Percentiles rank a stretch among this genome's conserved stretches.
Conservation (phyloP, 2,113 vertebrate species). For the Hemiprocne comata region DNA sequence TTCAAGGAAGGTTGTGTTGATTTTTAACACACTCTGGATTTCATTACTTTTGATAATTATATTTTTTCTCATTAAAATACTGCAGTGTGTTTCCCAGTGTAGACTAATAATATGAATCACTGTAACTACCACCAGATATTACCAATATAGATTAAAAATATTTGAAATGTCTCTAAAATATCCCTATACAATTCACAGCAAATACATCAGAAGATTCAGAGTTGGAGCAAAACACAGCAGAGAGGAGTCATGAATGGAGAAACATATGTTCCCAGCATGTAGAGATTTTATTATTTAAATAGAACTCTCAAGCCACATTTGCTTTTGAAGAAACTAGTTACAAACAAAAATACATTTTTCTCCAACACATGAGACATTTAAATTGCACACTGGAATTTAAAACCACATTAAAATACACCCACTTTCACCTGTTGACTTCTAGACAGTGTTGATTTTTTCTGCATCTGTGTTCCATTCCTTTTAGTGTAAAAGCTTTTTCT, state of each 20-base stretch:
- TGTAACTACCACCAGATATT: background rate
- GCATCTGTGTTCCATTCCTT: background rate
- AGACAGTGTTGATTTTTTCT: background rate
- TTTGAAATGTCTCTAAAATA: background rate
- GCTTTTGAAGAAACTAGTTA: background rate
- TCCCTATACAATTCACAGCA: background rate
- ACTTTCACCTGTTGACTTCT: background rate
- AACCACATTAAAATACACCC: background rate
- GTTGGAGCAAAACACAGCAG: background rate
- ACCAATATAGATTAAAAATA: background rate
- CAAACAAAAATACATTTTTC: background rate
- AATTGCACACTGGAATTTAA: background rate
- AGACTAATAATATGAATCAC: background rate
- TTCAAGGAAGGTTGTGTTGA: background rate
- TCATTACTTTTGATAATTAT: background rate
- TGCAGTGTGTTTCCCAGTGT: background rate
- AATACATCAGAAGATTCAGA: background rate
- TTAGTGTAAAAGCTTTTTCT: background rate
- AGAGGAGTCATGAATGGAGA: background rate
- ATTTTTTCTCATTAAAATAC: background rate
- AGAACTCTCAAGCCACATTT: background rate
- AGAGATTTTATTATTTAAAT: background rate
- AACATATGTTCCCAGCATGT: rapidly evolving
- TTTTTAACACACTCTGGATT: background rate
- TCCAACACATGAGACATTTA: background rate